Percentiles rank a stretch among this genome's conserved stretches.
Evolutionary conservation across 2,888 invertebrate species (phyloP).

Genomic region (Idaea biselata): DNA sequence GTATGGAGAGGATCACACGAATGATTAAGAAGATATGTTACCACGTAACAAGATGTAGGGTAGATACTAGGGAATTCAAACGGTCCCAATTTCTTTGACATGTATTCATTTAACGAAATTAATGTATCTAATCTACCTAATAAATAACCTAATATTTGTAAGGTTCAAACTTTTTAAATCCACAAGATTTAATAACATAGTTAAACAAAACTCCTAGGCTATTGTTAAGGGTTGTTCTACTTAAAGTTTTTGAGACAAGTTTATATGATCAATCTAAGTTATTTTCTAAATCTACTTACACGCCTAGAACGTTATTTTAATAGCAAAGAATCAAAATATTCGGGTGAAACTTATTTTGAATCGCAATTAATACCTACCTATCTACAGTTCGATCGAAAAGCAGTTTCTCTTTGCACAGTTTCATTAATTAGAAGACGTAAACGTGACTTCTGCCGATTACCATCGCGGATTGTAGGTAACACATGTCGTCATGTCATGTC

Average conservation of each 20-base stretch:
- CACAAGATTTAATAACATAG: too few species aligned
- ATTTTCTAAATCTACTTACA: background rate
- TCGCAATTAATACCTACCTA: background rate
- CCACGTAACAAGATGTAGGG: conserved; percentile 24
- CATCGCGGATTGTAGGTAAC: conserved; percentile 20
- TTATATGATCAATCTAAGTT: background rate
- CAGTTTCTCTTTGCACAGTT: conserved; percentile 17
- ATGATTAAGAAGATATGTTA: too few species aligned
- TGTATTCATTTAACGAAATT: too few species aligned
- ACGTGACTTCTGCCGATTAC: conserved; percentile 19
- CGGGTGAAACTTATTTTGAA: background rate
- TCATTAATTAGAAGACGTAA: conserved; percentile 20
- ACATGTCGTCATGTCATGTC: conserved; percentile 35
- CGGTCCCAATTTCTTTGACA: too few species aligned
- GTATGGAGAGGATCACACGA: too few species aligned
- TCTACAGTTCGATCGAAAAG: background rate
- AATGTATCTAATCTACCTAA: too few species aligned
- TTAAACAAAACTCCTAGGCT: background rate
- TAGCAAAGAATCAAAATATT: background rate
- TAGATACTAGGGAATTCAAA: conserved; percentile 2
- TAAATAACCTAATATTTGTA: too few species aligned
- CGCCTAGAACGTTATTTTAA: background rate
- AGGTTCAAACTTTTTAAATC: too few species aligned
- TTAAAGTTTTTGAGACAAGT: background rate
- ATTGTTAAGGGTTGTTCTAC: background rate